A percentile compares a stretch with the other conserved stretches of the same genome.
These are phyloP conservation scores for Stenoptilia bipunctidactyla DNA, from an alignment of 2,888 invertebrate species.

Conservation along the genomic window DNA sequence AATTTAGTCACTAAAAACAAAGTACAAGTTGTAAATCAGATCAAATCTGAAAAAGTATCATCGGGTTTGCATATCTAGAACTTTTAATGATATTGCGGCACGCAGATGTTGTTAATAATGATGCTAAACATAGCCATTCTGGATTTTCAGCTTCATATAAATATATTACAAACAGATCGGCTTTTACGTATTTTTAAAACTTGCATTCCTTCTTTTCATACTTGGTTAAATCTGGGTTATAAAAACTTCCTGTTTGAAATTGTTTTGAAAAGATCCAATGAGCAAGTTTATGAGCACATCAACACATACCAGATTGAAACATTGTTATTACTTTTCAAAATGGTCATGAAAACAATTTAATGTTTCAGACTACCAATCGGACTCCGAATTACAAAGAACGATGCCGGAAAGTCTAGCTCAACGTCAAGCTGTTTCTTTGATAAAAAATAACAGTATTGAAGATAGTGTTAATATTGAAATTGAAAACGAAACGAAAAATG, in stretches of 20 bases:
- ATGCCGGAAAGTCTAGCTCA: slow-evolving; percentile 44
- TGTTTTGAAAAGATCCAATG: background rate
- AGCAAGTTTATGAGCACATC: background rate
- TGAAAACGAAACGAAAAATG: background rate
- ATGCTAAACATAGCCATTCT: no score
- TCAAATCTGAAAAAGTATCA: no score
- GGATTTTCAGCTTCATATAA: no score
- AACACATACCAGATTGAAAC: background rate
- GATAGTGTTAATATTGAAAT: background rate
- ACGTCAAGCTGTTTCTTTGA: slow-evolving; percentile 26
- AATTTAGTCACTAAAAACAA: no score
- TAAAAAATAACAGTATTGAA: slow-evolving; percentile 39
- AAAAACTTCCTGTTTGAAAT: background rate
- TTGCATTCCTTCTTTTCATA: no score
- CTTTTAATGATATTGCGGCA: no score
- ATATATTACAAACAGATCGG: no score
- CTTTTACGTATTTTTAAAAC: no score
- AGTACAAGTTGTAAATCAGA: no score
- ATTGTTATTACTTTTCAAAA: background rate
- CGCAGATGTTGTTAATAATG: no score
- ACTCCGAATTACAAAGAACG: slow-evolving; percentile 32
- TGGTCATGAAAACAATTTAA: slow-evolving; percentile 17
- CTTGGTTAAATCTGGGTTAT: background rate
- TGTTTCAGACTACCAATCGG: slow-evolving; percentile 51
- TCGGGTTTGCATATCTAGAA: no score